Evolutionary conservation across 1,140 invertebrate genomes (phyloP).

Genomic region (Drosophila busckii): DNA sequence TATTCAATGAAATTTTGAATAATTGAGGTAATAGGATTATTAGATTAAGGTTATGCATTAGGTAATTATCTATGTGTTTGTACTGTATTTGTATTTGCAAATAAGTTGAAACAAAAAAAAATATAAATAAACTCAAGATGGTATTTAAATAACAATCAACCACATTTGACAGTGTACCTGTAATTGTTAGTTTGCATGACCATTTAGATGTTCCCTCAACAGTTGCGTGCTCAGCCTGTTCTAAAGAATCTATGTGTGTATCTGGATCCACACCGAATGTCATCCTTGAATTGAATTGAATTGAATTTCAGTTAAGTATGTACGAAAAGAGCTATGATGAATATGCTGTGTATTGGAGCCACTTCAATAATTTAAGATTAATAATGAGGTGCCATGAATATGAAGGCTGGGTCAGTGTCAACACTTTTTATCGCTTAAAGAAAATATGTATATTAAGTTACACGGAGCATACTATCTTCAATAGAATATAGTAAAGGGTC

Average conservation of each 20-base stretch:
- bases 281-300: constrained; percentile 83
- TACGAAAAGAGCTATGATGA: constrained; percentile 9
- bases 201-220: constrained; percentile 99
- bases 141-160: too few species aligned
- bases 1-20: too few species aligned
- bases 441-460: not conserved
- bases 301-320: constrained; percentile 31
- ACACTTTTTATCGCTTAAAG: too few species aligned
- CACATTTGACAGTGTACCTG: constrained; percentile 89
- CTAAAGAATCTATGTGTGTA: constrained; percentile 98
- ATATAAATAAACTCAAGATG: constrained; percentile 24
- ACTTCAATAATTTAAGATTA: constrained; percentile 8
- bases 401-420: too few species aligned
- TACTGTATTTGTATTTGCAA: too few species aligned
- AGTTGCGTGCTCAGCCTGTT: constrained; percentile 97
- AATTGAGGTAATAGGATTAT: too few species aligned
- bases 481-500: too few species aligned
- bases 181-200: constrained; percentile 99
- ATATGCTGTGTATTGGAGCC: not conserved
- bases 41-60: too few species aligned
- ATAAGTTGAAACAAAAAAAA: constrained; percentile 7
- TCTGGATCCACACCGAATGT: constrained; percentile 99
- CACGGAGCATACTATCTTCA: too few species aligned
- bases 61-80: too few species aligned
- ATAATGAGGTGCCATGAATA: too few species aligned